phyloP scores from a whole-genome alignment of 2,113 vertebrate genomes.

The Pterocles gutturalis region DNA sequence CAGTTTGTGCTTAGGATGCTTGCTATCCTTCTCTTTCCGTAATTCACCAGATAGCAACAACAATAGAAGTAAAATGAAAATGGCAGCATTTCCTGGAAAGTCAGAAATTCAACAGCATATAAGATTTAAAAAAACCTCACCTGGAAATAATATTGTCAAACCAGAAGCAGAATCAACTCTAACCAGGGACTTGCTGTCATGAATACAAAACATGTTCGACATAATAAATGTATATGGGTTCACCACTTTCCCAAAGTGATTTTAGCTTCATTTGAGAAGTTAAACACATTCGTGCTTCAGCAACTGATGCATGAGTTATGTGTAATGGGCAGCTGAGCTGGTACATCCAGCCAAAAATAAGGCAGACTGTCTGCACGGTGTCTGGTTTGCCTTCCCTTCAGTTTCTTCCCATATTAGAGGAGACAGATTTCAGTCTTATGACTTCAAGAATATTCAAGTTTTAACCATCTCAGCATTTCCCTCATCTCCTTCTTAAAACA shows the following conservation, averaged over 20 bases:
- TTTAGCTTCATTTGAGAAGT: neutral
- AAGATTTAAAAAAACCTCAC: neutral
- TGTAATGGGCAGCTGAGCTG: neutral
- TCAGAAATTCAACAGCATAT: neutral
- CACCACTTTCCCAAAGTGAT: neutral
- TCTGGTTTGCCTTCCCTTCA: neutral
- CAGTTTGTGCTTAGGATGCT: neutral
- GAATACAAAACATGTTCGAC: neutral
- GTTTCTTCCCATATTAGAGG: neutral
- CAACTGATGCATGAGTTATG: neutral
- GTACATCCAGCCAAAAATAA: neutral
- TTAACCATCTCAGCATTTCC: neutral
- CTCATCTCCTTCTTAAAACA: neutral
- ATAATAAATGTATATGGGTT: accelerated
- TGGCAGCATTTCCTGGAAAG: neutral
- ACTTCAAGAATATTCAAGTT: neutral
- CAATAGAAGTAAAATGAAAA: neutral
- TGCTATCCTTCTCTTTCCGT: neutral
- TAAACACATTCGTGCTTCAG: neutral
- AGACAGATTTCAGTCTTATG: neutral
- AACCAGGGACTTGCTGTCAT: neutral
- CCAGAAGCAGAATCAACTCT: neutral
- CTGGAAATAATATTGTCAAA: neutral
- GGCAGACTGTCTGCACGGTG: neutral
- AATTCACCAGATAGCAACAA: neutral